phyloP scores from a whole-genome alignment of 2,888 invertebrate species.

The Caenorhabditis parvicauda region DNA sequence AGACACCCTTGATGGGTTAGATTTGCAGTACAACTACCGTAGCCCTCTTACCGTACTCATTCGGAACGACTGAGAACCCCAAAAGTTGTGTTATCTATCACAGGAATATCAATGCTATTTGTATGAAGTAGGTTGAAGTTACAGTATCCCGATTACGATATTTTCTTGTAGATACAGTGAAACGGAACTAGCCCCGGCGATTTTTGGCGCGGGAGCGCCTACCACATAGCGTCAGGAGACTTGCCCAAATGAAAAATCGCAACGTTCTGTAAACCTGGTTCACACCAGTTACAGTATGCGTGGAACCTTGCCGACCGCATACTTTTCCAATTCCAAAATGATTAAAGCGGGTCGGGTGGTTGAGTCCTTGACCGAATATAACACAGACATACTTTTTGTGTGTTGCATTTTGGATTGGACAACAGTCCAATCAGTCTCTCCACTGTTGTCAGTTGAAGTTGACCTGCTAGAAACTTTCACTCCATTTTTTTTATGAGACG shows the following conservation, averaged over 20 bases:
- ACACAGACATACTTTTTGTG: too few species aligned
- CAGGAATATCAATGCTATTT: conserved; percentile 38
- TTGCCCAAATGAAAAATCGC: too few species aligned
- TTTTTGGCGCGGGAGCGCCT: conserved; percentile 19
- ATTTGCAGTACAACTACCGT: conserved; percentile 11
- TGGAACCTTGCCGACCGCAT: too few species aligned
- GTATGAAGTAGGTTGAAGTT: conserved; percentile 21
- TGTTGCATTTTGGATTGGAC: conserved; percentile 49
- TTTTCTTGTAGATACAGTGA: conserved; percentile 10
- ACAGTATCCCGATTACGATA: too few species aligned
- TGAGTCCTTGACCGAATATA: too few species aligned
- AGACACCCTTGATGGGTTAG: neutral
- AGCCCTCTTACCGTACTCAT: conserved; percentile 37
- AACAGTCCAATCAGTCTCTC: conserved; percentile 36
- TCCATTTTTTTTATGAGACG: too few species aligned
- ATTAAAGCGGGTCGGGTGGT: too few species aligned
- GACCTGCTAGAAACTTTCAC: too few species aligned
- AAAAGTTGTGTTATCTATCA: conserved; percentile 53
- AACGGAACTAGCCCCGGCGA: conserved; percentile 16
- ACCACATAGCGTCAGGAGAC: conserved; percentile 34
- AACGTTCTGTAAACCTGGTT: conserved; percentile 1
- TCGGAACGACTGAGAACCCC: conserved; percentile 69
- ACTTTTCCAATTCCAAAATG: too few species aligned
- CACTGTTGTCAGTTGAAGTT: too few species aligned
- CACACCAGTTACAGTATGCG: too few species aligned